Conservation (phyloP, 2,113 vertebrate species). For the Aptenodytes forsteri region DNA sequence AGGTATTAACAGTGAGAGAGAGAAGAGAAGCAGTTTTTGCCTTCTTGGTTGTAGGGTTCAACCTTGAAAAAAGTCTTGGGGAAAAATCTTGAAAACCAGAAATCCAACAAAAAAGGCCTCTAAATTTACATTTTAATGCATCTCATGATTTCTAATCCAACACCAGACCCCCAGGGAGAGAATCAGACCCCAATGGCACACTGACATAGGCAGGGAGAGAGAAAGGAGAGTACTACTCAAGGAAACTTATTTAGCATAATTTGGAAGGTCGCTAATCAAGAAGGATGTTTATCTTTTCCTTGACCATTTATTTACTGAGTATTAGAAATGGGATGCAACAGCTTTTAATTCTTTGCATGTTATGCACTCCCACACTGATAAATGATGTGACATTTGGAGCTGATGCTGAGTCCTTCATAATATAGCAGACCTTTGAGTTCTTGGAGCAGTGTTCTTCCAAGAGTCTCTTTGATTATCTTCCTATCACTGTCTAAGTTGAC, state of each 20-base stretch:
- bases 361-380: background rate
- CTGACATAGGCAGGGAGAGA: background rate
- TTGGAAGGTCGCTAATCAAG: background rate
- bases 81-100: background rate
- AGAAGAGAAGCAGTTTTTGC: background rate
- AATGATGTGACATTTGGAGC: constrained; percentile 39
- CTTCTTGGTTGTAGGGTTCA: background rate
- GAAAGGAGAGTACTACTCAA: background rate
- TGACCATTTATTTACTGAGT: background rate
- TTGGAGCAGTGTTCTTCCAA: background rate
- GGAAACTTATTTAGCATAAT: background rate
- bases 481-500: background rate
- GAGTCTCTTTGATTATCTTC: constrained; percentile 6
- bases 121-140: background rate
- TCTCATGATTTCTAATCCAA: background rate
- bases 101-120: background rate
- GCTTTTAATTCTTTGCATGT: constrained; percentile 1
- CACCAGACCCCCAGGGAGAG: background rate
- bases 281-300: background rate
- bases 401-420: background rate
- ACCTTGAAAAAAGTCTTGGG: background rate
- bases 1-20: background rate
- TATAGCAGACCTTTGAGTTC: constrained; percentile 1
- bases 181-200: background rate
- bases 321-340: background rate